Percentiles rank a stretch among this genome's conserved stretches.
These are phyloP conservation scores for Echinarachnius parma DNA, from an alignment of 53 echinoderm and acorn worm genomes.

Conservation along the genomic window DNA sequence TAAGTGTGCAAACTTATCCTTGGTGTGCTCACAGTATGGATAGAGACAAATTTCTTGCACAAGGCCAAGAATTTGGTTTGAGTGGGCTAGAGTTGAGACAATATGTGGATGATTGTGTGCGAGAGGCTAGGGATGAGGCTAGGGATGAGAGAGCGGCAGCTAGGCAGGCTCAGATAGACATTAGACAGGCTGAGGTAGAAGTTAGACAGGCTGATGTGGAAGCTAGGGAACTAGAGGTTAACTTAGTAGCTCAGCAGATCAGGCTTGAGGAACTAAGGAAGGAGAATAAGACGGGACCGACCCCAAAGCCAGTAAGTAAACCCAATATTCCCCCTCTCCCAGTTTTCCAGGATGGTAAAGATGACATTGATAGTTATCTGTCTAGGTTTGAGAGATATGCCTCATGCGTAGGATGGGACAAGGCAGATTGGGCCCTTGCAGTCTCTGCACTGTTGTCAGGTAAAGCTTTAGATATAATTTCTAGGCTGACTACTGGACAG, in stretches of 20 bases:
- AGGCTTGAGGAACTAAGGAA: constrained; percentile 1
- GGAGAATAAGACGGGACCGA: background rate
- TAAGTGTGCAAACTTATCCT: no score
- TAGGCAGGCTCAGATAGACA: no score
- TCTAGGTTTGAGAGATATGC: constrained; percentile 62
- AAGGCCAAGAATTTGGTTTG: constrained; percentile 22
- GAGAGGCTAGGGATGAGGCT: constrained; percentile 31
- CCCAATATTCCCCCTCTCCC: constrained; percentile 55
- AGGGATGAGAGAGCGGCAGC: constrained; percentile 7
- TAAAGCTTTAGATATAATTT: constrained; percentile 57
- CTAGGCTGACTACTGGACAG: constrained; percentile 40
- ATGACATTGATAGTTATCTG: constrained; percentile 64
- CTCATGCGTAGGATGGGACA: constrained; percentile 33
- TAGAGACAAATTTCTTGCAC: constrained; percentile 23
- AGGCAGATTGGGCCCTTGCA: constrained; percentile 45
- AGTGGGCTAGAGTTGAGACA: constrained; percentile 1
- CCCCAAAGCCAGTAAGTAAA: background rate
- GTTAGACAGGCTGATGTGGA: no score
- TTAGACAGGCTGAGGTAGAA: background rate
- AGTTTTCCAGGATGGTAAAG: constrained; percentile 55
- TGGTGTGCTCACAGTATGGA: constrained; percentile 34
- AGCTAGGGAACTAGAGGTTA: no score
- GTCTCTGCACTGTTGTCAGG: constrained; percentile 58
- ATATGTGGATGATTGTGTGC: constrained; percentile 30
- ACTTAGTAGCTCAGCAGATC: constrained; percentile 7